Evolutionary conservation across 1,140 invertebrate genomes (phyloP).

Genomic region (Argopecten irradians): DNA sequence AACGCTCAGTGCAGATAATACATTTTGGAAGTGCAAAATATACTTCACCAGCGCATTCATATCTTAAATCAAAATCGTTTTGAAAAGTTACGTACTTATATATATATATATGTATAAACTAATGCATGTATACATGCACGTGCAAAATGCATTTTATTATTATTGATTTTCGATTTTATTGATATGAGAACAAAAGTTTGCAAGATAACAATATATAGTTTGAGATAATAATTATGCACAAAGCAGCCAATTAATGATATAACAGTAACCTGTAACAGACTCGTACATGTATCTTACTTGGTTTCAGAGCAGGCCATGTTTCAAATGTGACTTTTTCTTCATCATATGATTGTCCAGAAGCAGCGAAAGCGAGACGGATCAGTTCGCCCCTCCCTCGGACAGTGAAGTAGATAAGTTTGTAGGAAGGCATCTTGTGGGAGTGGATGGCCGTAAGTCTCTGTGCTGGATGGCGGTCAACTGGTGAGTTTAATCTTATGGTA

Average conservation of each 20-base stretch:
- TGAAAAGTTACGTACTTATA: too few relatives aligned
- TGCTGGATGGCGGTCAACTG: background rate
- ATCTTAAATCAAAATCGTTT: too few relatives aligned
- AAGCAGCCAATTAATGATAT: background rate
- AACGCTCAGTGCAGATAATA: too few relatives aligned
- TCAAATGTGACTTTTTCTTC: conserved; percentile 51
- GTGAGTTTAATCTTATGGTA: background rate
- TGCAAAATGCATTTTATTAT: too few relatives aligned
- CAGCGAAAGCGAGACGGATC: conserved; percentile 54
- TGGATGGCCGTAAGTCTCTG: background rate
- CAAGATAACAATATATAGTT: too few relatives aligned
- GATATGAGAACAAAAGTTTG: too few relatives aligned
- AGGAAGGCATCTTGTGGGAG: conserved; percentile 52
- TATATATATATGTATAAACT: too few relatives aligned
- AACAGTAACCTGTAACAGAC: conserved; percentile 24
- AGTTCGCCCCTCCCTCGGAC: conserved; percentile 63
- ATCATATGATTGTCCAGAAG: conserved; percentile 55
- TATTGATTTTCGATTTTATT: too few relatives aligned
- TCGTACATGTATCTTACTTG: conserved; percentile 55
- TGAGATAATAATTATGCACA: too few relatives aligned
- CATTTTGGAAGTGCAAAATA: too few relatives aligned
- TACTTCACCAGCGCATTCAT: too few relatives aligned
- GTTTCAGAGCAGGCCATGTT: conserved; percentile 58
- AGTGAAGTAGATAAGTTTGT: conserved; percentile 67
- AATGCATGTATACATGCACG: too few relatives aligned